Base-by-base conservation (phyloP, 2,888 invertebrate species). In the Stenodema calcarata region DNA sequence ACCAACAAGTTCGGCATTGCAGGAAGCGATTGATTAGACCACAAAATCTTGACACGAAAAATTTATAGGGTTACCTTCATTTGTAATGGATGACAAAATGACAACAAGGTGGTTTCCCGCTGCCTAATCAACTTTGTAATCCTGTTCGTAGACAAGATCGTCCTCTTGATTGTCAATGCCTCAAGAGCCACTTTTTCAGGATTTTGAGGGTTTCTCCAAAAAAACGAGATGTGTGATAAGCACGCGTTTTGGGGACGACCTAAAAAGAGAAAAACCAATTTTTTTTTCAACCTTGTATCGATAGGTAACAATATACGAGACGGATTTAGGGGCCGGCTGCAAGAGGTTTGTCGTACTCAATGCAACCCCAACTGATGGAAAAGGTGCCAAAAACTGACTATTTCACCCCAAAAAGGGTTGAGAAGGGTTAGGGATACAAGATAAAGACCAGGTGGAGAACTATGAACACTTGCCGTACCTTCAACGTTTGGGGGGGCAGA, bases 381-480 rank as follows among this genome's bases (percentile, higher is more conserved):
- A 62, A 28, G 83, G 81, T 83, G 76, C 35, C 73, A 44, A 87
- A 87, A 87, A 87, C 69, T 76, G 75, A 47, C 16, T 82, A 87
- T 86, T 87, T 47, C 47, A 41, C 83, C 87, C 86, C 86, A 87
- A 87, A 87, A 87, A 86, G 87, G 87, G 86, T 87, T 86, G 86
- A 75, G 73, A 85, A 82, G 82, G 82, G 82, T 82, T 82, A 82
- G 62, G 50, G 80, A 18, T 12, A 54, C 80, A 50, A 80, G 80
- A 80, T 80, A 82, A 82, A 47, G 84, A 75, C 84, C 84, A 84
- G 84, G 84, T 84, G 84, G 62, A 69, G 41, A 35, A 23, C 16
- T 44, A 42, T 30, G 73, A 73, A 84, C 84, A 84, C 84, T 84
- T 84, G 84, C 83, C 35, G 23, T 35, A 35, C 35, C 35, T 35